A percentile compares a stretch with the other conserved stretches of the same genome.
Evolutionary conservation across 2,888 invertebrate species (phyloP).

Genomic region (Brenthis hecate): DNA sequence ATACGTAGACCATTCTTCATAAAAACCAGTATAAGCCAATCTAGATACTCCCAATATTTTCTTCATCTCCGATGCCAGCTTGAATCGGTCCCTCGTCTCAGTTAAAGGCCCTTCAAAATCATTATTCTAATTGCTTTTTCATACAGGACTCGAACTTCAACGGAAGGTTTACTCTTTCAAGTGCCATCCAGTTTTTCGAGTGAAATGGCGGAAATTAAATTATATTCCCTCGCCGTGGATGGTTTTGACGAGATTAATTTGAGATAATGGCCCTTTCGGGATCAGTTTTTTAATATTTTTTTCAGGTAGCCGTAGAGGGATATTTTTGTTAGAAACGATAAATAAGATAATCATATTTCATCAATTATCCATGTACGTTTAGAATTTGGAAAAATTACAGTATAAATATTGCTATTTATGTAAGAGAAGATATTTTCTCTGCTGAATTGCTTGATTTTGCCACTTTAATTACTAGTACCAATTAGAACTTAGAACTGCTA

Average conservation of each 20-base stretch:
- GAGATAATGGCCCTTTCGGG: conserved; percentile 55
- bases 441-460: no score
- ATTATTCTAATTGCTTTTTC: conserved; percentile 75
- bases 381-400: no score
- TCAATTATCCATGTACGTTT: no score
- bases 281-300: conserved; percentile 19
- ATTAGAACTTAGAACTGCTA: no score
- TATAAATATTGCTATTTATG: no score
- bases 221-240: conserved; percentile 61
- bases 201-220: conserved; percentile 75
- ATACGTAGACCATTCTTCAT: conserved; percentile 41
- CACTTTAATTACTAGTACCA: no score
- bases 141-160: conserved; percentile 59
- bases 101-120: conserved; percentile 64
- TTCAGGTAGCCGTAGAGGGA: no score
- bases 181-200: conserved; percentile 64
- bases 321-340: no score
- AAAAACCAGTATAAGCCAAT: conserved; percentile 28
- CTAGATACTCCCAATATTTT: conserved; percentile 16
- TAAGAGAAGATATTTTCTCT: no score
- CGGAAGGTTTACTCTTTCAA: conserved; percentile 63
- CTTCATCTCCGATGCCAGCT: conserved; percentile 14
- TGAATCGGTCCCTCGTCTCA: conserved; percentile 35
- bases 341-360: no score
- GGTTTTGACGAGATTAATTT: conserved; percentile 63